phyloP scores from a whole-genome alignment of 2,113 vertebrate species.

The Myrmophylax atrothorax region DNA sequence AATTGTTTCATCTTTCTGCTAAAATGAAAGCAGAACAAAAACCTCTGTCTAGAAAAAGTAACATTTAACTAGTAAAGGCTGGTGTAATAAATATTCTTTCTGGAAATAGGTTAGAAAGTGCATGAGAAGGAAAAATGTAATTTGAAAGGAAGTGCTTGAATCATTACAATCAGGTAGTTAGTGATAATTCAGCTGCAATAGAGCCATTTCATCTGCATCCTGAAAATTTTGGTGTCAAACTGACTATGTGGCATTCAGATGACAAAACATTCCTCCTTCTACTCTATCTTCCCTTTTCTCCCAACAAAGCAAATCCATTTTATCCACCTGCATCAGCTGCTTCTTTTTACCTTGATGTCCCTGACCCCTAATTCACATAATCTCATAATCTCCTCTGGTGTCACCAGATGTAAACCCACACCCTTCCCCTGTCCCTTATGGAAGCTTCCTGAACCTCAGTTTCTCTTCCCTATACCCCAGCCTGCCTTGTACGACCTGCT shows the following conservation, averaged over 20 bases:
- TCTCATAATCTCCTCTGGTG: background rate
- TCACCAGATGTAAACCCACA: background rate
- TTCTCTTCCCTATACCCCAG: background rate
- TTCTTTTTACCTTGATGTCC: background rate
- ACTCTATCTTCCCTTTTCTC: background rate
- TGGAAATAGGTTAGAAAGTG: background rate
- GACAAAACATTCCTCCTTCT: background rate
- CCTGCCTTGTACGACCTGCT: background rate
- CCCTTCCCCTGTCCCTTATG: background rate
- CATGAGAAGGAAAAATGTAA: background rate
- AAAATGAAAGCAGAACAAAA: background rate
- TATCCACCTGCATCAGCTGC: accelerated
- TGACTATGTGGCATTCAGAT: background rate
- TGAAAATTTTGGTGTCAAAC: background rate
- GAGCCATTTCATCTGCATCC: background rate
- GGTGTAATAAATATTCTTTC: background rate
- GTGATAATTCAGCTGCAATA: background rate
- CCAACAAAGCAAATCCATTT: background rate
- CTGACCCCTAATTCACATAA: background rate
- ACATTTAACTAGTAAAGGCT: background rate
- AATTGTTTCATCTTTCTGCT: background rate
- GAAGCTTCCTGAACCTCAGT: background rate
- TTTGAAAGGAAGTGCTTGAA: conserved; percentile 30
- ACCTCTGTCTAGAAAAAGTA: background rate
- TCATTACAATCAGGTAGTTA: background rate